phyloP scores from a whole-genome alignment of 2,888 invertebrate genomes.

The Chalcosyrphus nemorum region DNA sequence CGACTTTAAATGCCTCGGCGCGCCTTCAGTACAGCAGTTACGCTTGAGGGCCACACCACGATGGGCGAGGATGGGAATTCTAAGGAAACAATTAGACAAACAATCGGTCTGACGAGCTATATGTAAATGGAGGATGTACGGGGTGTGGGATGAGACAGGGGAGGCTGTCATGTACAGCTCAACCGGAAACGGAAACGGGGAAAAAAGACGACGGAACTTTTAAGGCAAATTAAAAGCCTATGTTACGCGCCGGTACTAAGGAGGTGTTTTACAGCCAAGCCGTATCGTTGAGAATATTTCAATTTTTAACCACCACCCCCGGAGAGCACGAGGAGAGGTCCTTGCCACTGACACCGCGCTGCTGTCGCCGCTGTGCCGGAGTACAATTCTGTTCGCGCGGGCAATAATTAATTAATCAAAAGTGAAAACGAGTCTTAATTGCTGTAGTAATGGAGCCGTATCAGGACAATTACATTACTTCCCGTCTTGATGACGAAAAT shows the following conservation, averaged over 20 bases:
- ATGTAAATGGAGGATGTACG: neutral
- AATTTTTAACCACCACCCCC: too few relatives aligned
- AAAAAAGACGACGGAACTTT: slow-evolving; percentile 10
- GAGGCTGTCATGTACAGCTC: neutral
- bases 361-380: neutral
- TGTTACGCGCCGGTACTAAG: slow-evolving; percentile 17
- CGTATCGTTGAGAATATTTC: slow-evolving; percentile 13
- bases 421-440: slow-evolving; percentile 57
- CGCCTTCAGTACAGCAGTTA: neutral
- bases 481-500: slow-evolving; percentile 57
- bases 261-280: slow-evolving; percentile 13
- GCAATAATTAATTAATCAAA: slow-evolving; percentile 64
- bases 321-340: neutral
- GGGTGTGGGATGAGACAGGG: neutral
- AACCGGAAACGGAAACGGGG: neutral
- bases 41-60: neutral
- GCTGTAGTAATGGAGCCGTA: slow-evolving; percentile 52
- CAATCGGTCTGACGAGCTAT: neutral
- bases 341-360: too few relatives aligned
- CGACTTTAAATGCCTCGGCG: slow-evolving; percentile 21
- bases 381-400: slow-evolving; percentile 27
- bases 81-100: slow-evolving; percentile 52
- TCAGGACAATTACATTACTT: slow-evolving; percentile 58
- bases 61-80: neutral
- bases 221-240: slow-evolving; percentile 56